These are phyloP conservation scores for Pyxicephalus adspersus DNA, from an alignment of 2,113 vertebrate species.

Conservation along the genomic window DNA sequence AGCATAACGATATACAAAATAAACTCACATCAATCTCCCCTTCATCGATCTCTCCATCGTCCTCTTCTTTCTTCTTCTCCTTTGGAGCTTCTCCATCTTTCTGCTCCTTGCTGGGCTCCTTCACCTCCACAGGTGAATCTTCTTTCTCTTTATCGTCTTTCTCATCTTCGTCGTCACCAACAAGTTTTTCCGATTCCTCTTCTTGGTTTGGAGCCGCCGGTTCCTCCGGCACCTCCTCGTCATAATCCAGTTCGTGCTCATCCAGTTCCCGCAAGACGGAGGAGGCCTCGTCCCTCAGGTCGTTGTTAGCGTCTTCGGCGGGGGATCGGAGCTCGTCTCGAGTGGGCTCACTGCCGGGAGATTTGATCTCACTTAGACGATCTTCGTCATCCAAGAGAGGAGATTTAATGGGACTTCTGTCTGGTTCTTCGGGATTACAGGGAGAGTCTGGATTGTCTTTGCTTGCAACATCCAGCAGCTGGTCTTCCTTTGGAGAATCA, in stretches of 20 bases:
- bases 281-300: constrained; percentile 86
- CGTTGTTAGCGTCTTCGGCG: constrained; percentile 63
- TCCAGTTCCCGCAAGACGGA: constrained; percentile 93
- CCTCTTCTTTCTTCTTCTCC: constrained; percentile 92
- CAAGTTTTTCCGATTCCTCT: constrained; percentile 76
- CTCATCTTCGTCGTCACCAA: constrained; percentile 81
- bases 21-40: constrained; percentile 92
- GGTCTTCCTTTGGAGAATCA: not conserved
- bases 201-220: constrained; percentile 71
- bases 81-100: constrained; percentile 76
- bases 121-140: constrained; percentile 63
- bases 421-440: not conserved
- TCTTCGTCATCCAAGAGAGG: constrained; percentile 75
- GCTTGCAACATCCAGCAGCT: not conserved
- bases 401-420: not conserved
- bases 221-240: constrained; percentile 96
- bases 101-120: constrained; percentile 64
- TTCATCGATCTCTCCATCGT: constrained; percentile 95
- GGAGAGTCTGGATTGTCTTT: not conserved
- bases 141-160: constrained; percentile 68
- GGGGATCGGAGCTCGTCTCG: constrained; percentile 64
- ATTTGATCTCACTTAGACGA: constrained; percentile 74
- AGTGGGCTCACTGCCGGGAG: constrained; percentile 76
- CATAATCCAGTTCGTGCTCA: constrained; percentile 95
- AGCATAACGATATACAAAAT: not conserved